phyloP scores from a whole-genome alignment of 2,797 vertebrate species.

The Neosalanx taihuensis region DNA sequence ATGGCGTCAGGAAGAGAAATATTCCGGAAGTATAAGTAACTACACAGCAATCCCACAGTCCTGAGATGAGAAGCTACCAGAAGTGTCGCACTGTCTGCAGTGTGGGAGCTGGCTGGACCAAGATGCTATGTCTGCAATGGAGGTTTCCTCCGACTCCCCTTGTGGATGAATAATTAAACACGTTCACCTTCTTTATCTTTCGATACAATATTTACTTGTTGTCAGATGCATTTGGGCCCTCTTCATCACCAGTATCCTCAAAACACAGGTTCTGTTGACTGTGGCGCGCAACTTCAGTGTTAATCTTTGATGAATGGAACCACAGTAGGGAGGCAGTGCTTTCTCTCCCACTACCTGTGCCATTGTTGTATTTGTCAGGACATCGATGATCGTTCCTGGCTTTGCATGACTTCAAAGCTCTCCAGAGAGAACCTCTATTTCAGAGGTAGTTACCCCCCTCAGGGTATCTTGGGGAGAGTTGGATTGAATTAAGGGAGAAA shows the following conservation, averaged over 20 bases:
- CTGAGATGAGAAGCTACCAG: slow-evolving; percentile 6
- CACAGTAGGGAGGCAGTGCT: slow-evolving; percentile 34
- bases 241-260: slow-evolving; percentile 71
- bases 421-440: slow-evolving; percentile 41
- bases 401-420: slow-evolving; percentile 30
- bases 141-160: slow-evolving; percentile 51
- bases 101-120: slow-evolving; percentile 41
- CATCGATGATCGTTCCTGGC: slow-evolving; percentile 47
- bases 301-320: slow-evolving; percentile 71
- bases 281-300: slow-evolving; percentile 55
- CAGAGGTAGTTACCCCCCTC: slow-evolving; percentile 48
- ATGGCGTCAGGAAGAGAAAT: too few relatives aligned
- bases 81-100: neutral
- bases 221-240: slow-evolving; percentile 74
- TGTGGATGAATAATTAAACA: slow-evolving; percentile 67
- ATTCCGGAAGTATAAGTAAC: neutral
- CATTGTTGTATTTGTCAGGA: slow-evolving; percentile 32
- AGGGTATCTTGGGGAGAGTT: slow-evolving; percentile 53
- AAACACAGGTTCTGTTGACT: slow-evolving; percentile 53
- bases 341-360: slow-evolving; percentile 46
- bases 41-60: neutral
- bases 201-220: slow-evolving; percentile 76
- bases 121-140: slow-evolving; percentile 45
- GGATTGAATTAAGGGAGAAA: slow-evolving; percentile 61
- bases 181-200: slow-evolving; percentile 74